Conservation (phyloP, 2,113 vertebrate species). For the Blennius ocellaris region DNA sequence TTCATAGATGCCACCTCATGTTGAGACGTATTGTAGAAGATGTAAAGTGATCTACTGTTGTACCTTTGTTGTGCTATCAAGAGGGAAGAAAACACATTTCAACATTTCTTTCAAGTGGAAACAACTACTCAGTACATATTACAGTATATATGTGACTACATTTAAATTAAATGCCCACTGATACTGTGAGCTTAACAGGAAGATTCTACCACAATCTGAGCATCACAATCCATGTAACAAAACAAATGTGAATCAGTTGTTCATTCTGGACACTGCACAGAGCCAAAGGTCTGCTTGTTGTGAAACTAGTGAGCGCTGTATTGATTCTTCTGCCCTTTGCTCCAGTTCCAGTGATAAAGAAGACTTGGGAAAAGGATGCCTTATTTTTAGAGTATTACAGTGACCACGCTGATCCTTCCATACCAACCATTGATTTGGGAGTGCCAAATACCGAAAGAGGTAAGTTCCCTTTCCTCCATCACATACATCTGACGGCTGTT, state of each 20-base stretch:
- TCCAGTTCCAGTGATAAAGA: constrained; percentile 95
- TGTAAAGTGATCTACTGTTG: too few species aligned
- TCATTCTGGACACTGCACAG: neutral
- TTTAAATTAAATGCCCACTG: neutral
- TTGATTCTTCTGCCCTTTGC: constrained; percentile 45
- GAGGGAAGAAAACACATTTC: too few species aligned
- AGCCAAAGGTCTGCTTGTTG: constrained; percentile 19
- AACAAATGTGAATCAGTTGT: constrained; percentile 9
- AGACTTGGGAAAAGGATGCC: constrained; percentile 93
- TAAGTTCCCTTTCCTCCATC: constrained; percentile 65
- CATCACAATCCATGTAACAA: neutral
- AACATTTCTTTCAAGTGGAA: too few species aligned
- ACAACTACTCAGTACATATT: too few species aligned
- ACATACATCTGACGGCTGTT: constrained; percentile 17
- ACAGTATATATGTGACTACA: too few species aligned
- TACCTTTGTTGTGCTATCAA: too few species aligned
- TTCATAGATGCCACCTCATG: too few species aligned
- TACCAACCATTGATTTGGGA: constrained; percentile 92
- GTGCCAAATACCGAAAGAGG: constrained; percentile 96
- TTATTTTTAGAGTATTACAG: constrained; percentile 93
- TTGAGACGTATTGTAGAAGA: too few species aligned
- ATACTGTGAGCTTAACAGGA: neutral
- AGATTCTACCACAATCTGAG: constrained; percentile 18
- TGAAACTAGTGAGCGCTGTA: constrained; percentile 32
- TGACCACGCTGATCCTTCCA: constrained; percentile 88